These are phyloP conservation scores for Tetheella fluctuosa DNA, from an alignment of 2,888 invertebrate species.

Conservation along the genomic window DNA sequence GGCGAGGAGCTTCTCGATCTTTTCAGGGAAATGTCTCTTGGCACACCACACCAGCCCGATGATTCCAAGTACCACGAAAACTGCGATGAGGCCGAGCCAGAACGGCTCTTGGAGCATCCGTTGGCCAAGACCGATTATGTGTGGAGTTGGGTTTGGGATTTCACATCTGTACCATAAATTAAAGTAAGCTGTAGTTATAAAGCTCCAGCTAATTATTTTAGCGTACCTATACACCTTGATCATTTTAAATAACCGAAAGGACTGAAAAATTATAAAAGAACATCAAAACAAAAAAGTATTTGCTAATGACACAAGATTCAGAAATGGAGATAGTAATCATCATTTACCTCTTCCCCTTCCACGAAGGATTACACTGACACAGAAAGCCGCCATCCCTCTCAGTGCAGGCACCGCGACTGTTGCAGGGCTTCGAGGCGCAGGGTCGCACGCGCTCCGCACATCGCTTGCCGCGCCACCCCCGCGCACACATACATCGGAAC, in stretches of 20 bases:
- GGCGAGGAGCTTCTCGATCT: constrained; percentile 91
- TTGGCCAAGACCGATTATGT: constrained; percentile 86
- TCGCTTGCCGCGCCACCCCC: constrained; percentile 86
- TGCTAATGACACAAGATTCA: too few species aligned
- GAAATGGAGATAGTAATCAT: too few species aligned
- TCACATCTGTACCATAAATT: constrained; percentile 87
- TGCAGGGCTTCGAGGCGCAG: constrained; percentile 90
- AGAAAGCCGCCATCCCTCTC: constrained; percentile 87
- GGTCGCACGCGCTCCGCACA: constrained; percentile 88
- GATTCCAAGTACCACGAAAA: constrained; percentile 90
- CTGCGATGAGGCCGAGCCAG: constrained; percentile 94
- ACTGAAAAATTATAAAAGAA: too few species aligned
- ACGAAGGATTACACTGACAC: constrained; percentile 90
- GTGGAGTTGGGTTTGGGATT: constrained; percentile 84
- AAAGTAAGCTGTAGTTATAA: too few species aligned
- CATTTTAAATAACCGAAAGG: too few species aligned
- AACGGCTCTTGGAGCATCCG: constrained; percentile 94
- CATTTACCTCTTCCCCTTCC: constrained; percentile 84
- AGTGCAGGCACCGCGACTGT: constrained; percentile 89
- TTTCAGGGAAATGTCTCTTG: constrained; percentile 93
- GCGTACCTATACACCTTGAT: too few species aligned
- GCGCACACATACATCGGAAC: constrained; percentile 86
- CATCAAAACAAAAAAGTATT: too few species aligned
- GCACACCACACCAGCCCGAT: constrained; percentile 93
- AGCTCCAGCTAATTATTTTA: too few species aligned